Evolutionary conservation across 2,888 invertebrate genomes (phyloP).

Genomic region (Zele albiditarsus): DNA sequence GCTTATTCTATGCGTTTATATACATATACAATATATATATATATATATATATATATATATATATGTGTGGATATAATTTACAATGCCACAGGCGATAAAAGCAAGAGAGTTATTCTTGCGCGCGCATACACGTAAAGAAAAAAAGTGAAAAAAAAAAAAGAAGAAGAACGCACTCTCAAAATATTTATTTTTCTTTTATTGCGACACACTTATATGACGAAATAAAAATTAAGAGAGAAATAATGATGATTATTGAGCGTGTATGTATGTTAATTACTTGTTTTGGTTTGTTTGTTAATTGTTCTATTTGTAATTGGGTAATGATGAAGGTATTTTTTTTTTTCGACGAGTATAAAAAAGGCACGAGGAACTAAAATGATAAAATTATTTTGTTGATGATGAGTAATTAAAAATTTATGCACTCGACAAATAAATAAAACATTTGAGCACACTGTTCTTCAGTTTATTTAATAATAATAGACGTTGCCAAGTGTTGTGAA

Average conservation of each 20-base stretch:
- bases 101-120: not conserved
- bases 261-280: not conserved
- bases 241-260: conserved; percentile 3
- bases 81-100: conserved; percentile 24
- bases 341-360: too few relatives aligned
- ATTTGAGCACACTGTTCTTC: too few relatives aligned
- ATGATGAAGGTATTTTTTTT: too few relatives aligned
- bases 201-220: not conserved
- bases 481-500: too few relatives aligned
- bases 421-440: too few relatives aligned
- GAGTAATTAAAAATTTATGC: too few relatives aligned
- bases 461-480: too few relatives aligned
- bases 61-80: conserved; percentile 24
- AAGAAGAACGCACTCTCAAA: not conserved
- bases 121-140: not conserved
- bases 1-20: conserved; percentile 7
- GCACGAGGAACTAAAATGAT: too few relatives aligned
- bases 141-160: not conserved
- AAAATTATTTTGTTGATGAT: too few relatives aligned
- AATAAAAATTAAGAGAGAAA: conserved; percentile 33
- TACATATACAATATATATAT: conserved; percentile 22
- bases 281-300: too few relatives aligned
- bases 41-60: conserved; percentile 13
- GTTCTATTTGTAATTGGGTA: too few relatives aligned
- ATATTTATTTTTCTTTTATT: conserved; percentile 7